A percentile compares a stretch with the other conserved stretches of the same genome.
Evolutionary conservation across 2,113 vertebrate species (phyloP).

Genomic region (Pica pica): DNA sequence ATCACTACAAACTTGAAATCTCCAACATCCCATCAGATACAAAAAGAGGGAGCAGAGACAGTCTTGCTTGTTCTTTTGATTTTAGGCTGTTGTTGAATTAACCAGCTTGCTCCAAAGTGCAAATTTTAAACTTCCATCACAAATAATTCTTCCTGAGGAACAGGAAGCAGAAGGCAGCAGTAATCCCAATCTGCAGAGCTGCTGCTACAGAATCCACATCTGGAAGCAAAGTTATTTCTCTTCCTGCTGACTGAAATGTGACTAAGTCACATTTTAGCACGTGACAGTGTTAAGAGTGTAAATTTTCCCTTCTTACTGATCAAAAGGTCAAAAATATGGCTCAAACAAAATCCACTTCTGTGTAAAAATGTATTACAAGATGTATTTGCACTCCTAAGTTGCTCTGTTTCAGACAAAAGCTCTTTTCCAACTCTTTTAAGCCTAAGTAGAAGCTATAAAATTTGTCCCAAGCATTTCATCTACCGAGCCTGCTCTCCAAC

Average conservation of each 20-base stretch:
- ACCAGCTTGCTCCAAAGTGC: not conserved
- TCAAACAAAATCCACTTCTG: not conserved
- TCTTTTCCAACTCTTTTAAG: not conserved
- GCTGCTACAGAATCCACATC: not conserved
- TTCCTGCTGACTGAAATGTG: not conserved
- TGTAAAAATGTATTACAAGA: not conserved
- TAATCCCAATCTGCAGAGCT: not conserved
- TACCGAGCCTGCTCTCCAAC: not conserved
- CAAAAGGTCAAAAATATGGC: not conserved
- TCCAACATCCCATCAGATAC: not conserved
- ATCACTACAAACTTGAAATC: not conserved
- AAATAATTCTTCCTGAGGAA: not conserved
- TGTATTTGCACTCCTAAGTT: not conserved
- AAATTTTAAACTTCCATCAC: not conserved
- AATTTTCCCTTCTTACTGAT: not conserved
- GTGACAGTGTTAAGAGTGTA: not conserved
- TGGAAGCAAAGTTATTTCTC: not conserved
- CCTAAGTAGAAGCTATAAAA: not conserved
- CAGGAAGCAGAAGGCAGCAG: not conserved
- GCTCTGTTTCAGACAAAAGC: not conserved
- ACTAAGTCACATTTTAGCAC: not conserved
- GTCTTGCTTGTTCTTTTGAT: not conserved
- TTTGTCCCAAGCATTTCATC: not conserved
- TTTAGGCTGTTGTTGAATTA: not conserved
- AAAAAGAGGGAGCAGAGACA: not conserved